Base-by-base conservation (phyloP, 35 echinoderm and acorn worm species). In the Heliocidaris erythrogramma region DNA sequence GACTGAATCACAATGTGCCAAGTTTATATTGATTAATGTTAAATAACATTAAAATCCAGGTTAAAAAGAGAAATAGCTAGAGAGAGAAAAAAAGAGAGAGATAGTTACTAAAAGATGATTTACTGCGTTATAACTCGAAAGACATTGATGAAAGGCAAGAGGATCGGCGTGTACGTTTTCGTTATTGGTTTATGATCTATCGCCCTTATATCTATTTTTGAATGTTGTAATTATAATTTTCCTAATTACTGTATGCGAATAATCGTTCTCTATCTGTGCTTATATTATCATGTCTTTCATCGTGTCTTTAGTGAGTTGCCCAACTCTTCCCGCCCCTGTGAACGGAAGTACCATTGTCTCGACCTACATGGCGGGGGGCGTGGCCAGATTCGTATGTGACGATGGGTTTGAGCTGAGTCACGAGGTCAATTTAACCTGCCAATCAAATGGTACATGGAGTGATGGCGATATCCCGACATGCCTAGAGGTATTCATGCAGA, bases 361-460 rank as follows among this genome's bases (percentile, higher is more conserved):
- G 48, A 49, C 31, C 47, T 92, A 92, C 49, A 59, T 13, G 13
- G 49, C 11, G 32, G 91, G 91, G 5, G 91, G 91, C 30, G 50
- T 92, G 17, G 91, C 91, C 48, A 92, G 31, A 11, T 92, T 92
- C 21, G 50, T 30, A 21, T 92, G 91, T 30, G 91, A 92, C 30
- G 2, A 11, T 6, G 91, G 91, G 29, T 92, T 50, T 30, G 91
- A 92, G 18, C 49, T 59, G 91, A 92, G 91, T 92, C 48, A 92
- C 48, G 27, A 9, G 32, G 35, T n/a, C 59, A 30, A 65, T 48
- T 17, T 88, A 9, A 86, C 48, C 47, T 86, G 65, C 71, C 85
- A 84, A 48, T 35, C 71, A 32, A 53, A 49, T 87, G 65, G 65
- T 5, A 49, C 24, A 9, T 94, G 94, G 94, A 86, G 84, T 52